Percentiles rank a stretch among this genome's conserved stretches.
Evolutionary conservation across 1,140 invertebrate species (phyloP).

Genomic region (Drosophila bipectinata): DNA sequence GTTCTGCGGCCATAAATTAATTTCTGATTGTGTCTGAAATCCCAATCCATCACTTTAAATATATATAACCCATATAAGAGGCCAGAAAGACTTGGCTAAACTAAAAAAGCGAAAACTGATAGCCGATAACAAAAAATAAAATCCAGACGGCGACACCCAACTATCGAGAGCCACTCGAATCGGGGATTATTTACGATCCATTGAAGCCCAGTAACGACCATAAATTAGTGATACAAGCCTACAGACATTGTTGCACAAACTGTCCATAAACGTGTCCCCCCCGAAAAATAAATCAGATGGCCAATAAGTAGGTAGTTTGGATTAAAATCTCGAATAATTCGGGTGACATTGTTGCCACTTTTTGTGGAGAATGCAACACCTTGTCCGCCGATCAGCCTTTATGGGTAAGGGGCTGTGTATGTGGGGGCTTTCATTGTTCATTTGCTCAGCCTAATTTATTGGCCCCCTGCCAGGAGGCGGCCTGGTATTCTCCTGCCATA

Average conservation of each 20-base stretch:
- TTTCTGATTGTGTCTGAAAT: slow-evolving; percentile 31
- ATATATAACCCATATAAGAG: slow-evolving; percentile 46
- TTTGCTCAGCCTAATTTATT: slow-evolving; percentile 69
- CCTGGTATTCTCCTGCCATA: slow-evolving; percentile 58
- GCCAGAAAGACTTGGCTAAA: slow-evolving; percentile 7
- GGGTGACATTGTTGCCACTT: slow-evolving; percentile 10
- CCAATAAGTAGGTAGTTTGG: background rate
- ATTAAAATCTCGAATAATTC: slow-evolving; percentile 22
- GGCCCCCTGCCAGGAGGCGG: slow-evolving; percentile 69
- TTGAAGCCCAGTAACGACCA: slow-evolving; percentile 40
- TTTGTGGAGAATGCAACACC: slow-evolving; percentile 34
- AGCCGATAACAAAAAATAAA: slow-evolving; percentile 23
- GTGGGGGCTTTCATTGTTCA: slow-evolving; percentile 35
- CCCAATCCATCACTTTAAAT: slow-evolving; percentile 39
- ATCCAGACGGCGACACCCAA: slow-evolving; percentile 33
- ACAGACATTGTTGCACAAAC: slow-evolving; percentile 17
- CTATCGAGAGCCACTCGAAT: slow-evolving; percentile 41
- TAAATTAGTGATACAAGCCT: slow-evolving; percentile 57
- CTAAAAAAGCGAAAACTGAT: slow-evolving; percentile 34
- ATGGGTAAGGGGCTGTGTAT: slow-evolving; percentile 15
- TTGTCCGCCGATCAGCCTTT: slow-evolving; percentile 38
- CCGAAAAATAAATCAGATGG: background rate
- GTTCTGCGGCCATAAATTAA: slow-evolving; percentile 10
- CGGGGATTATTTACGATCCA: slow-evolving; percentile 58
- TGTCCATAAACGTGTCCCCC: slow-evolving; percentile 21